Evolutionary conservation across 1,140 invertebrate genomes (phyloP), one percentile per base, ranked within the genome.

Genomic region (Holcopasites calliopsidis): DNA sequence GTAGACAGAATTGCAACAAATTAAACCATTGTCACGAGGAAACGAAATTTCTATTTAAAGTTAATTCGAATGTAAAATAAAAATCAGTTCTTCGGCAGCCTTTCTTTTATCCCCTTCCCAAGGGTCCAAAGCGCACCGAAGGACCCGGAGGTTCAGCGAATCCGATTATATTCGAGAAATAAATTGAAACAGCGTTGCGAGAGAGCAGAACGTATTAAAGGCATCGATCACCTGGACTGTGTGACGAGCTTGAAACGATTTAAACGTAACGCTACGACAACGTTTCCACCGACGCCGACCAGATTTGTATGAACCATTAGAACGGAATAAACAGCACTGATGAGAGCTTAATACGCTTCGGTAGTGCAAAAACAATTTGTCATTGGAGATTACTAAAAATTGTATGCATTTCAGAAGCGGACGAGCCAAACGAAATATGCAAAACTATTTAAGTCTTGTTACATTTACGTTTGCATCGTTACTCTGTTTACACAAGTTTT

Each of bases 311-410:
- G 21, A 1, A 0, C 10, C 44, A 3, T 6, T 60, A 38, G n/a
- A 61, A 16, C 31, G 26, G 2, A 21, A 18, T 21, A 71, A 71
- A 71, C 33, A 69, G 13, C 35, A 13, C 1, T 11, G 4, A 5
- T 18, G 5, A n/a, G 52, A 42, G 40, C 5, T 61, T 38, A 50
- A 61, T 49, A 57, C 38, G 33, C 6, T 8, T 5, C 1, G 6
- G n/a, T 10, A 18, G 35, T 8, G 35, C 13, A 18, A 50, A 28
- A 38, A 33, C 44, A 50, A 72, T 72, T 72, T 38, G 47, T 62
- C 31, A 61, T 23, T 40, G 44, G 18, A n/a, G 35, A 7, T 26
- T 31, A 62, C 61, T 71, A 71, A n/a, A n/a, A n/a, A n/a, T n/a
- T n/a, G n/a, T n/a, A n/a, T 71, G 62, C 40, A 40, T 50, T 64